Evolutionary conservation across 2,113 vertebrate genomes (phyloP).

Genomic region (Esox niger): DNA sequence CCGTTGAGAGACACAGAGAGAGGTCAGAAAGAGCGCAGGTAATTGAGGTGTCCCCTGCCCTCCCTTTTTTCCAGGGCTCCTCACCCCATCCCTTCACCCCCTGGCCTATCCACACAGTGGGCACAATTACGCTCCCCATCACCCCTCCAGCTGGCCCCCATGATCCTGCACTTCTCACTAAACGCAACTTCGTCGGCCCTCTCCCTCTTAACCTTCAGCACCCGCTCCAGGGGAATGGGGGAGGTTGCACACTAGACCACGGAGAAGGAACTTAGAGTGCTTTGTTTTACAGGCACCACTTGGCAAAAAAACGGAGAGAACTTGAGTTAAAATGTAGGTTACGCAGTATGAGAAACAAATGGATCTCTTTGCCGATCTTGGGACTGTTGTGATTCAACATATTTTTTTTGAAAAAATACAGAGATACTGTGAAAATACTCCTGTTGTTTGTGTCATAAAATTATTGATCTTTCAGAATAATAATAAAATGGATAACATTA

Average conservation of each 20-base stretch:
- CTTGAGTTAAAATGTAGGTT: conserved; percentile 49
- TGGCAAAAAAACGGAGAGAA: conserved; percentile 31
- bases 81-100: conserved; percentile 67
- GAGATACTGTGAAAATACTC: neutral
- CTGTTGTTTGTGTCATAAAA: neutral
- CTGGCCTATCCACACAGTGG: conserved; percentile 68
- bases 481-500: neutral
- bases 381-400: conserved; percentile 33
- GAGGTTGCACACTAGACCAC: conserved; percentile 54
- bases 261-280: conserved; percentile 41
- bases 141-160: conserved; percentile 74
- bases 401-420: conserved; percentile 13
- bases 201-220: conserved; percentile 73
- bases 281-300: conserved; percentile 44
- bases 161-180: conserved; percentile 72
- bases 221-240: conserved; percentile 63
- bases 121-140: conserved; percentile 76
- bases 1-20: conserved; percentile 58
- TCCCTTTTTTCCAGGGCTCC: conserved; percentile 66
- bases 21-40: conserved; percentile 75
- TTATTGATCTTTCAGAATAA: neutral
- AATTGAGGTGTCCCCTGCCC: conserved; percentile 79
- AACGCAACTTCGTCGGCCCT: conserved; percentile 66
- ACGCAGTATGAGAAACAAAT: conserved; percentile 36
- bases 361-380: conserved; percentile 3